Evolutionary conservation across 2,113 vertebrate species (phyloP).

Genomic region (Xiphias gladius): DNA sequence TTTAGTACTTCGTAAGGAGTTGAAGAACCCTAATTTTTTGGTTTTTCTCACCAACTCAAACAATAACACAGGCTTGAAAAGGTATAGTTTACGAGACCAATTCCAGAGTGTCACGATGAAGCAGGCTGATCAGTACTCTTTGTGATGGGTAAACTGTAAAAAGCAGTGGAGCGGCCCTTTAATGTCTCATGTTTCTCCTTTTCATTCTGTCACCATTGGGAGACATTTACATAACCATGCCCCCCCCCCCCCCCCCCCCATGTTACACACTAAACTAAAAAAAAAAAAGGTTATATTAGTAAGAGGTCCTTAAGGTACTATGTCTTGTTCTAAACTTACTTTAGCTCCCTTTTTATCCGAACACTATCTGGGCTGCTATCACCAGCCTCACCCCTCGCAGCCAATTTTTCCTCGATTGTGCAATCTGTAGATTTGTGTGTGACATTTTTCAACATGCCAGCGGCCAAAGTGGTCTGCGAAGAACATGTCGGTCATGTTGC

Average conservation of each 20-base stretch:
- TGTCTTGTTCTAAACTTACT: background rate
- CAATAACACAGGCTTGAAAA: background rate
- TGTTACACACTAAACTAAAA: too few species aligned
- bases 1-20: background rate
- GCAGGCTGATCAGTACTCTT: background rate
- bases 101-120: too few species aligned
- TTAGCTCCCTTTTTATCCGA: background rate
- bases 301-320: too few species aligned
- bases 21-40: background rate
- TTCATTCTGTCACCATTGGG: too few species aligned
- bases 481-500: background rate
- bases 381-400: background rate
- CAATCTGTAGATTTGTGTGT: background rate
- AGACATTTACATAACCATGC: too few species aligned
- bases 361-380: background rate
- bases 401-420: background rate
- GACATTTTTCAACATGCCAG: conserved; percentile 13
- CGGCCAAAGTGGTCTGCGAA: background rate
- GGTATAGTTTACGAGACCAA: too few species aligned
- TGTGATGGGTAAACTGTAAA: background rate
- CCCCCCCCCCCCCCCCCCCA: too few species aligned
- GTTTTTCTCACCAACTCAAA: conserved; percentile 4
- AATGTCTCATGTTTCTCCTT: too few species aligned
- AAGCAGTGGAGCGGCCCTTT: too few species aligned
- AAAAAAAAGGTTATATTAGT: too few species aligned